Conservation (phyloP, 2,888 invertebrate genomes). For the Caenorhabditis sp. region DNA sequence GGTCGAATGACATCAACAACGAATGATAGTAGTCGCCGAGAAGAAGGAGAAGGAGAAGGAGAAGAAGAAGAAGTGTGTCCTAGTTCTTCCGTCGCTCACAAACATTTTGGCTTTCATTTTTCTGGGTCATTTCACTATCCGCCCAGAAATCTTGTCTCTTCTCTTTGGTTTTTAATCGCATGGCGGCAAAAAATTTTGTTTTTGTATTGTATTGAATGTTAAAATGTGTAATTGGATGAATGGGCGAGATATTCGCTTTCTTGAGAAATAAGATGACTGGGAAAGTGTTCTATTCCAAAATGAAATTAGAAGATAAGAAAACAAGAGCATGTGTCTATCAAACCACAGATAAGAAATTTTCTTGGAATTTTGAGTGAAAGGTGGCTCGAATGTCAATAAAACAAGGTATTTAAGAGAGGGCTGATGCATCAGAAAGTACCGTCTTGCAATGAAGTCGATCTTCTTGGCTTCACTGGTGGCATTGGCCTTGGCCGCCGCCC, state of each 20-base stretch:
- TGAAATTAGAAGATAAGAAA: no score
- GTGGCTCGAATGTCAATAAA: no score
- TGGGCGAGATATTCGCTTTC: background rate
- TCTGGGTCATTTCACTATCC: slow-evolving; percentile 41
- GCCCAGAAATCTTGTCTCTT: background rate
- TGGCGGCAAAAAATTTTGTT: background rate
- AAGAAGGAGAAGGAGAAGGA: background rate
- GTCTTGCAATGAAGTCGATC: slow-evolving; percentile 34
- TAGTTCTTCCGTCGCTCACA: slow-evolving; percentile 10
- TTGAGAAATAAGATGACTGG: background rate
- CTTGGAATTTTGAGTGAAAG: no score
- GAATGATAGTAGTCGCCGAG: background rate
- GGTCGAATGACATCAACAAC: background rate
- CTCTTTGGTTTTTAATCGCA: background rate
- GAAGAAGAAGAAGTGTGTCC: background rate
- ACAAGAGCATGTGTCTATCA: background rate
- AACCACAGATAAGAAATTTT: slow-evolving; percentile 14
- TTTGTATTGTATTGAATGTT: background rate
- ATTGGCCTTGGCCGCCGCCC: slow-evolving; percentile 46
- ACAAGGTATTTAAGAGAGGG: no score
- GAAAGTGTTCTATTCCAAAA: no score
- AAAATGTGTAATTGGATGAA: background rate
- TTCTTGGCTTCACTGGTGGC: slow-evolving; percentile 43
- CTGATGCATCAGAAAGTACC: background rate
- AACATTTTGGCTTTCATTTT: slow-evolving; percentile 23